Conservation (phyloP, 2,888 invertebrate genomes). For the Eristalis tenax region DNA sequence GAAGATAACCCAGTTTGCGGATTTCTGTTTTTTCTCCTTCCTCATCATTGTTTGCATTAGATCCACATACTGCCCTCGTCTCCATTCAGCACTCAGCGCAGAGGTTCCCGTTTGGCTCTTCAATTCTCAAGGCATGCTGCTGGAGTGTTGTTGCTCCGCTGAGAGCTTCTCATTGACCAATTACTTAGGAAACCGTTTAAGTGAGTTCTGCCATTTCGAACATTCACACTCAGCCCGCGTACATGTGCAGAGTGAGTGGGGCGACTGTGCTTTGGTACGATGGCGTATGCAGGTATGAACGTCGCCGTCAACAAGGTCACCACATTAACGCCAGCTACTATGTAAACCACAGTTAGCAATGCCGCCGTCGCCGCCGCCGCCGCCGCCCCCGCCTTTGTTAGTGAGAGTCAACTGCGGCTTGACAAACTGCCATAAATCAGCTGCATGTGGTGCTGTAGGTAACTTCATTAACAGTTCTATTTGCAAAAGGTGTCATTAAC, state of each 20-base stretch:
- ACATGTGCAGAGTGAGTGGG: too few relatives aligned
- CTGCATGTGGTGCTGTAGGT: background rate
- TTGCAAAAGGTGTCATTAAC: constrained; percentile 55
- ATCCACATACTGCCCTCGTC: constrained; percentile 51
- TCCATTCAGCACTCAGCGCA: constrained; percentile 1
- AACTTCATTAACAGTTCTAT: constrained; percentile 43
- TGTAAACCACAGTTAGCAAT: background rate
- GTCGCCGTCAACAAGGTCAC: constrained; percentile 30
- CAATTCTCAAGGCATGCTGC: constrained; percentile 25
- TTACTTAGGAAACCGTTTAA: constrained; percentile 49
- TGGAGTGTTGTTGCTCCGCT: constrained; percentile 7
- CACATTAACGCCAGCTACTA: background rate
- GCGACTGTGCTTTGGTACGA: too few relatives aligned
- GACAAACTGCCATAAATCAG: constrained; percentile 3
- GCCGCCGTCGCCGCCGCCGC: background rate
- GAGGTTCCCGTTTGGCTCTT: constrained; percentile 49
- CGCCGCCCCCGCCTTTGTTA: background rate
- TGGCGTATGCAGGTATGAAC: too few relatives aligned
- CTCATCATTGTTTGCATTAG: constrained; percentile 40
- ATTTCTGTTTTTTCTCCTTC: constrained; percentile 36
- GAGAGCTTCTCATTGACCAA: constrained; percentile 63
- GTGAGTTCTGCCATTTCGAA: constrained; percentile 4
- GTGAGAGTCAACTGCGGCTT: background rate
- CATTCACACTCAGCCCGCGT: background rate
- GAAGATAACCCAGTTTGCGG: constrained; percentile 57